Evolutionary conservation across 2,888 invertebrate genomes (phyloP).

Genomic region (Panopea generosa): DNA sequence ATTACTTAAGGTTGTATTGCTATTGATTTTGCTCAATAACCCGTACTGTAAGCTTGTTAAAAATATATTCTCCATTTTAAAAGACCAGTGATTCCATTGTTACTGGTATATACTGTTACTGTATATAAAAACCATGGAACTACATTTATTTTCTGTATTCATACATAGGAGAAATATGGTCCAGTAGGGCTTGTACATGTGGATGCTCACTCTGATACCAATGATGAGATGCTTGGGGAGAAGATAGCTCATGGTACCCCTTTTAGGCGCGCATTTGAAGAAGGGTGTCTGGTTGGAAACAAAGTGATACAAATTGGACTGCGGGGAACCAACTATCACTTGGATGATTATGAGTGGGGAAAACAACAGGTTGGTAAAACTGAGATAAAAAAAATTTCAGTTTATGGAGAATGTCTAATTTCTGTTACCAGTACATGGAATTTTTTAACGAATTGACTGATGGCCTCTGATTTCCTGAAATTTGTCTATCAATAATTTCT

Average conservation of each 20-base stretch:
- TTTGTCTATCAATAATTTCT: too few species aligned
- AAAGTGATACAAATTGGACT: conserved; percentile 84
- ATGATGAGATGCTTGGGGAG: conserved; percentile 80
- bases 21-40: too few species aligned
- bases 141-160: too few species aligned
- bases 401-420: too few species aligned
- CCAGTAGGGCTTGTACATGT: conserved; percentile 84
- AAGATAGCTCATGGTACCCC: conserved; percentile 84
- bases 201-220: conserved; percentile 84
- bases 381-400: not conserved
- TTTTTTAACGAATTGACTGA: too few species aligned
- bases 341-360: conserved; percentile 78
- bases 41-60: too few species aligned
- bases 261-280: conserved; percentile 83
- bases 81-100: too few species aligned
- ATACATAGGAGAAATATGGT: conserved; percentile 83
- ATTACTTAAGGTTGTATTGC: too few species aligned
- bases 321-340: conserved; percentile 78
- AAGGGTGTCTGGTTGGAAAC: conserved; percentile 81
- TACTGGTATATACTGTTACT: too few species aligned
- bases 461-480: too few species aligned
- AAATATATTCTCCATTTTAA: too few species aligned
- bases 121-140: too few species aligned
- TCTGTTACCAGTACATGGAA: not conserved
- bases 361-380: conserved; percentile 75